A percentile compares a stretch with the other conserved stretches of the same genome.
Evolutionary conservation across 2,888 invertebrate species (phyloP).

Genomic region (Sphaeridia pumilis): DNA sequence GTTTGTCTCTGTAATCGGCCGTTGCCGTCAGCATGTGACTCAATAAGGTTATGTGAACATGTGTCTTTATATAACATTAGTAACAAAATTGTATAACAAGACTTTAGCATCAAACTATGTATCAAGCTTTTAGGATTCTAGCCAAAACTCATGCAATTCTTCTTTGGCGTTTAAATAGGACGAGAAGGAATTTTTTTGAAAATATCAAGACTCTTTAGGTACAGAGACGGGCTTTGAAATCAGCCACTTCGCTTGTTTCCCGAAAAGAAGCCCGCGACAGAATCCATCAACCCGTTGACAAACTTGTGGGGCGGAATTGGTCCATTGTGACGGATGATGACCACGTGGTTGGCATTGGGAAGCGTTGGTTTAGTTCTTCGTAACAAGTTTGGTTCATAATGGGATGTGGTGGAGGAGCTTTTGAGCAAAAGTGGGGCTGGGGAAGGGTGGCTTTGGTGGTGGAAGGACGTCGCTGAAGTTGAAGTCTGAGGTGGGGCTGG

Average conservation of each 20-base stretch:
- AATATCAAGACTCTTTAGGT: background rate
- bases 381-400: background rate
- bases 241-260: slow-evolving; percentile 4
- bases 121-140: background rate
- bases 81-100: background rate
- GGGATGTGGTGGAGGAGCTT: background rate
- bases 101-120: background rate
- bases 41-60: background rate
- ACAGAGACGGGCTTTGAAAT: background rate
- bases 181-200: no score
- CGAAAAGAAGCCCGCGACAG: slow-evolving; percentile 33
- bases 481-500: background rate
- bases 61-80: background rate
- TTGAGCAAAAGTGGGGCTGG: no score
- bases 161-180: no score
- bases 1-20: no score
- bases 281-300: slow-evolving; percentile 33
- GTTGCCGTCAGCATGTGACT: no score
- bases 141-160: background rate
- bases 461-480: background rate
- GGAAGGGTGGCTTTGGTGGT: no score
- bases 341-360: background rate
- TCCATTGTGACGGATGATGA: background rate
- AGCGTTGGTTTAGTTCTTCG: background rate
- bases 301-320: slow-evolving; percentile 11